These are phyloP conservation scores for Probaryconus sp. DNA, from an alignment of 1,140 invertebrate genomes.

Conservation along the genomic window DNA sequence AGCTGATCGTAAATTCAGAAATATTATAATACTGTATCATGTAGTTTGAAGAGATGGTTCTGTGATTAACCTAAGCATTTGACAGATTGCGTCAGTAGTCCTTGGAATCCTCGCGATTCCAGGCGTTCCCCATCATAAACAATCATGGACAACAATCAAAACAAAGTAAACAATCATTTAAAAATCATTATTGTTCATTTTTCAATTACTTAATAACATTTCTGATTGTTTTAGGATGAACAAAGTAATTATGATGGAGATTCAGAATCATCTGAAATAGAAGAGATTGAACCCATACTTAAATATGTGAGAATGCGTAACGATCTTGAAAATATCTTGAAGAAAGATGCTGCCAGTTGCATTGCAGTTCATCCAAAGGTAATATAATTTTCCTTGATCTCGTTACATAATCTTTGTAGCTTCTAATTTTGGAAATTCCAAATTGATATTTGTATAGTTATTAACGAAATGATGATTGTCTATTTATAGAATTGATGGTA, in stretches of 20 bases:
- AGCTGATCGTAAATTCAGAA: constrained; percentile 31
- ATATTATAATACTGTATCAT: constrained; percentile 12
- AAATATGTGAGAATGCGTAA: constrained; percentile 94
- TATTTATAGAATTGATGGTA: no score
- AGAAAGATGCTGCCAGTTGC: constrained; percentile 93
- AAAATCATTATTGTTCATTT: constrained; percentile 6
- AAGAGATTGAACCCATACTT: constrained; percentile 93
- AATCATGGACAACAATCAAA: constrained; percentile 57
- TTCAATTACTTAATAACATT: constrained; percentile 4
- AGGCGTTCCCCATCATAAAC: not conserved
- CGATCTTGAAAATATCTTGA: constrained; percentile 90
- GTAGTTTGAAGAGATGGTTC: constrained; percentile 5
- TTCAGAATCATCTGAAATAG: constrained; percentile 75
- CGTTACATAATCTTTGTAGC: no score
- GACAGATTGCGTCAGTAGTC: constrained; percentile 24
- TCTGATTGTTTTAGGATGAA: constrained; percentile 57
- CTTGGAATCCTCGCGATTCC: not conserved
- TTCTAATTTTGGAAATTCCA: no score
- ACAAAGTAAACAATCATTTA: constrained; percentile 46
- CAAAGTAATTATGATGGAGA: constrained; percentile 69
- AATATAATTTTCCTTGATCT: constrained; percentile 36
- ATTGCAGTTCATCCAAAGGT: constrained; percentile 95
- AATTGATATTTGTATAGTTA: no score
- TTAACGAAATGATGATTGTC: no score
- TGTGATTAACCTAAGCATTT: constrained; percentile 36